Evolutionary conservation across 2,797 vertebrate genomes (phyloP), one percentile per base, ranked within the genome.

Genomic region (Sternarchorhynchus goeldii): DNA sequence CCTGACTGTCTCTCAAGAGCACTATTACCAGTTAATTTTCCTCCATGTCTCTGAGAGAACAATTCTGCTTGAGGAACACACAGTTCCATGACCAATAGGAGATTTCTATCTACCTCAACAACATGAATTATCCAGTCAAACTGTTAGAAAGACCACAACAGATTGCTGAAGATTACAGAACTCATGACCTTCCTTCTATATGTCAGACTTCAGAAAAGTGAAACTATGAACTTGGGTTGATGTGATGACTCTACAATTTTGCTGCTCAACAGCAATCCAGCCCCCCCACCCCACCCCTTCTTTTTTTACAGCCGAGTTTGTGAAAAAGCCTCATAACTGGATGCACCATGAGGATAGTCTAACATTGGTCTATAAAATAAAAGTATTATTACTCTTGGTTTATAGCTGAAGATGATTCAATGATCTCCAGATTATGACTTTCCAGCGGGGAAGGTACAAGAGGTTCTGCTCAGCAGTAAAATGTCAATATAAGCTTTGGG

Each of bases 381-480:
- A 85, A 84, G 65, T 76, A 80, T 84, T 84, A 84, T 84, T 85
- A 84, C 79, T 82, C 32, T 56, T 79, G 66, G 76, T 85, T 86
- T 86, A 86, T 82, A 73, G 63, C 80, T 56, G 79, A 69, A 81
- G 77, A 83, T 78, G 81, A 86, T 86, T 85, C 80, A 83, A 80
- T 82, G 78, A 85, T 82, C 70, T 79, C 41, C 39, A 25, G 81
- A 84, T 81, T 81, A 84, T 85, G 79, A 70, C 78, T 85, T 85
- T 85, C 71, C 73, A 75, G 79, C 31, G 12, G 63, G 58, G 76
- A 68, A 56, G 66, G 73, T 64, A 79, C 82, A 75, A 76, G 73
- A 60, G 78, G 68, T 65, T 80, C 72, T 81, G 62, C 76, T 83
- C 81, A 82, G 79, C 83, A 83, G 81, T 85, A 84, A 85, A 83